A percentile compares a stretch with the other conserved stretches of the same genome.
Evolutionary conservation across 23 tunicate species (phyloP).

Genomic region (Aplidium turbinatum): DNA sequence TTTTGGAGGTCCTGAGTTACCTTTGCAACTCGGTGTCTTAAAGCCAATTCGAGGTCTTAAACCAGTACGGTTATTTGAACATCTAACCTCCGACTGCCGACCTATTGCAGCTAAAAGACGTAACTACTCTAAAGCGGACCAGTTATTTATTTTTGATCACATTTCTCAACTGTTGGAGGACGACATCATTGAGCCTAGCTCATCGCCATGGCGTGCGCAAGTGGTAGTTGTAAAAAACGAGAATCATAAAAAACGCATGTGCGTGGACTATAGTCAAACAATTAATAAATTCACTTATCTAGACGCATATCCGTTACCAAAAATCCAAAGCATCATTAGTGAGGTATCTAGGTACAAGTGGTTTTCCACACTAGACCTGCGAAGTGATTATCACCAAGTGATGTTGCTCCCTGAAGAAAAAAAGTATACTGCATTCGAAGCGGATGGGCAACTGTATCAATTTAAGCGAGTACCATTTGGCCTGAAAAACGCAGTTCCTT

Average conservation of each 20-base stretch:
- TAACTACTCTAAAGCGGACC: not conserved
- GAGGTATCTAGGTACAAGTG: constrained; percentile 9
- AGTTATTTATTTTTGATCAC: constrained; percentile 1
- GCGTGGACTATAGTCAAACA: constrained; percentile 9
- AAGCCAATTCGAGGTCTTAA: not conserved
- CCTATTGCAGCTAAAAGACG: not conserved
- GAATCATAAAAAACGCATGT: not conserved
- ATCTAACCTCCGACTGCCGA: not conserved
- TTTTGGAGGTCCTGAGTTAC: constrained; percentile 1
- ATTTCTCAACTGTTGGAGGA: not conserved
- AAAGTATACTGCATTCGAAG: constrained; percentile 8
- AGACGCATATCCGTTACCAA: constrained; percentile 33
- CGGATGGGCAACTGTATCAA: constrained; percentile 6
- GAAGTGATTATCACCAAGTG: constrained; percentile 21
- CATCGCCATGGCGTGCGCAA: constrained; percentile 30
- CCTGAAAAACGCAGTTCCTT: constrained; percentile 20
- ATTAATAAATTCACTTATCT: constrained; percentile 9
- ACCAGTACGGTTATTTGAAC: not conserved
- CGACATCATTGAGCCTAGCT: constrained; percentile 13
- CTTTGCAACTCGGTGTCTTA: not conserved
- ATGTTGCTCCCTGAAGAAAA: constrained; percentile 2
- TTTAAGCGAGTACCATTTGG: constrained; percentile 19
- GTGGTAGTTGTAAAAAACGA: not conserved
- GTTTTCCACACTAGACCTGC: constrained; percentile 6
- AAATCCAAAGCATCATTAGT: not conserved